phyloP scores from a whole-genome alignment of 2,113 vertebrate genomes.

The Pseudopipra pipra region DNA sequence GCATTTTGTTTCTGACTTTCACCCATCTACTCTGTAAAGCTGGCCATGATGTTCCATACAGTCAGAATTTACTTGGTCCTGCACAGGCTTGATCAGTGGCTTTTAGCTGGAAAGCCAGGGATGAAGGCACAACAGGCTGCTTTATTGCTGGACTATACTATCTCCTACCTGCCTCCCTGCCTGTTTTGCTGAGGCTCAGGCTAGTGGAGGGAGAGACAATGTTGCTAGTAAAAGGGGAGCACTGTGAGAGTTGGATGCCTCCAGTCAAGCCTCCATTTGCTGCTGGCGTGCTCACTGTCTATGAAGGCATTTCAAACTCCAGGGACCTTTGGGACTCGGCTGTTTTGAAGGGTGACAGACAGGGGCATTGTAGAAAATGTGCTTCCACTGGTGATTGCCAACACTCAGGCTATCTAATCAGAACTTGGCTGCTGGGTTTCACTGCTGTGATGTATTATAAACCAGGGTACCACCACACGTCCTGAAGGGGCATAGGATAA shows the following conservation, averaged over 20 bases:
- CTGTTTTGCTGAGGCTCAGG: neutral
- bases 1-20: neutral
- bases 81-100: neutral
- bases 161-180: neutral
- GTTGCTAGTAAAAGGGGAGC: neutral
- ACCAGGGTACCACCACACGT: rapidly evolving
- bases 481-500: neutral
- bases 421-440: neutral
- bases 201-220: neutral
- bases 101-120: neutral
- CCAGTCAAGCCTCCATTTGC: neutral
- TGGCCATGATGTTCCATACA: neutral
- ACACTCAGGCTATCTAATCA: neutral
- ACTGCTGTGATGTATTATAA: neutral
- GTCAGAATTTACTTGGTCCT: neutral
- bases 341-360: neutral
- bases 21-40: neutral
- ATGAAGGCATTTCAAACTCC: neutral
- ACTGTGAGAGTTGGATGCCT: neutral
- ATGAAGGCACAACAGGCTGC: neutral
- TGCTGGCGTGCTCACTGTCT: neutral
- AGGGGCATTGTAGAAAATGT: neutral
- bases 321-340: neutral
- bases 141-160: neutral
- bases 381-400: neutral